Conservation (phyloP, 2,888 invertebrate genomes). For the Tetragonula carbonaria region DNA sequence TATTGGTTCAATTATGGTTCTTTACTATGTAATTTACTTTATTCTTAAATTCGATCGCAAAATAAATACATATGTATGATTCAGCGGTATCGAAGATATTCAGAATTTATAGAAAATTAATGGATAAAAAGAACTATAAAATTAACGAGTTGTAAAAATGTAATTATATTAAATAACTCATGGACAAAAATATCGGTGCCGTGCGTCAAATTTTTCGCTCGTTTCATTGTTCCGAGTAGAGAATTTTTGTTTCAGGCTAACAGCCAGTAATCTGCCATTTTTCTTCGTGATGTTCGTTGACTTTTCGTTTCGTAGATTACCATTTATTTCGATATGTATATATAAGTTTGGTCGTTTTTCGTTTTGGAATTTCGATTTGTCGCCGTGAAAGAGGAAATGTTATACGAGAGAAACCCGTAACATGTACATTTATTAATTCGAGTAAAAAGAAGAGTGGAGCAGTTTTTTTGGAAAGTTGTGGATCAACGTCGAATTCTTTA, state of each 20-base stretch:
- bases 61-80: background rate
- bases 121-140: background rate
- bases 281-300: slow-evolving; percentile 49
- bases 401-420: background rate
- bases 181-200: slow-evolving; percentile 22
- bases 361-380: slow-evolving; percentile 13
- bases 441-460: background rate
- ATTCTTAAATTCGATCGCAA: background rate
- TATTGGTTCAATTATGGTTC: too few relatives aligned
- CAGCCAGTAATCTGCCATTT: slow-evolving; percentile 57
- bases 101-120: background rate
- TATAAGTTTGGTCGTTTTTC: slow-evolving; percentile 40
- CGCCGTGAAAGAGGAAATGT: background rate
- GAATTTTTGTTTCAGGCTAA: slow-evolving; percentile 54
- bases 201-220: slow-evolving; percentile 65
- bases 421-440: slow-evolving; percentile 36
- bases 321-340: slow-evolving; percentile 51
- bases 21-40: background rate
- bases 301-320: slow-evolving; percentile 46
- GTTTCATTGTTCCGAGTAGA: slow-evolving; percentile 59
- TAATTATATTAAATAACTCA: slow-evolving; percentile 9
- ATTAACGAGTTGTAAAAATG: background rate
- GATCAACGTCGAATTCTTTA: background rate
- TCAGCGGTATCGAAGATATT: background rate
- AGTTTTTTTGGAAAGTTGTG: slow-evolving; percentile 9